Conservation (phyloP, 2,888 invertebrate genomes). For the Conchocele bisecta region DNA sequence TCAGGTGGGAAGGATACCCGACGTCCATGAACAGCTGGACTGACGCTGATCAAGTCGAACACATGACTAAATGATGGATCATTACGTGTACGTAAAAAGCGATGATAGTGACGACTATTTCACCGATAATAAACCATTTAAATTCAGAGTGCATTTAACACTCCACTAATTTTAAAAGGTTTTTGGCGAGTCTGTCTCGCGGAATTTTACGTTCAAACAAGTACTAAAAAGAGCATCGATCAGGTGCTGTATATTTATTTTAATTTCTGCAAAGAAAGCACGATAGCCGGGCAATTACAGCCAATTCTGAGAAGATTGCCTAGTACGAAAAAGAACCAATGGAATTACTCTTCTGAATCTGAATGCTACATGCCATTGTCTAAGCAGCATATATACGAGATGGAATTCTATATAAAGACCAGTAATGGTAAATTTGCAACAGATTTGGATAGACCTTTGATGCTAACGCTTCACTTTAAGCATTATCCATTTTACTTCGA, state of each 20-base stretch:
- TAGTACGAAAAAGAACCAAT: constrained; percentile 9
- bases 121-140: constrained; percentile 6
- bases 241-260: constrained; percentile 16
- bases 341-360: constrained; percentile 10
- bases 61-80: no score
- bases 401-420: constrained; percentile 25
- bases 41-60: background rate
- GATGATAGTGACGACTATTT: constrained; percentile 15
- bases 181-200: constrained; percentile 2
- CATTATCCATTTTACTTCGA: background rate
- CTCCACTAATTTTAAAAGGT: constrained; percentile 6
- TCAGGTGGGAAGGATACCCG: background rate
- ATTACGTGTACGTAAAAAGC: constrained; percentile 27
- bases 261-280: constrained; percentile 19
- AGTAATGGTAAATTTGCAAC: constrained; percentile 1
- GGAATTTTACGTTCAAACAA: constrained; percentile 15
- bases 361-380: constrained; percentile 12
- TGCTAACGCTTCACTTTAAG: background rate
- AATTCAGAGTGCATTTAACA: constrained; percentile 16
- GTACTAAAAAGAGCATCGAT: background rate
- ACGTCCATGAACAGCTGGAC: background rate
- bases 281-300: constrained; percentile 12
- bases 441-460: constrained; percentile 1
- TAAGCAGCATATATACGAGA: constrained; percentile 16
- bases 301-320: constrained; percentile 19